Evolutionary conservation across 2,888 invertebrate species (phyloP), one percentile per base, ranked within the genome.

Genomic region (Scaptomyza reducta): DNA sequence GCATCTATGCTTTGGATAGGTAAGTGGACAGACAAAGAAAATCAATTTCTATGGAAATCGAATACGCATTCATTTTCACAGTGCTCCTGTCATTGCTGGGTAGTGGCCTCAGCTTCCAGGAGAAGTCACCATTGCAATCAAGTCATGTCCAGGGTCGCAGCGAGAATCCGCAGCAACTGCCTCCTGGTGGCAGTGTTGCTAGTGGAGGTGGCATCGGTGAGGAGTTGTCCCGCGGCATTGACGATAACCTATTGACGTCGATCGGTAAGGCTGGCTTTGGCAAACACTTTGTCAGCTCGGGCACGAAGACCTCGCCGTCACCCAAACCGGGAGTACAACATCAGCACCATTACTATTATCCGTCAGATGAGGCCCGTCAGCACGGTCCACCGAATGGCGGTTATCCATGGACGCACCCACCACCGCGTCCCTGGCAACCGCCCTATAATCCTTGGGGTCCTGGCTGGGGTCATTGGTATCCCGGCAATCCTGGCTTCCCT

Each of bases 291-390:
- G 67, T 66, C 59, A 51, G 58, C 54, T 11, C 70, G 40, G 70
- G 60, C 47, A 22, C 68, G 53, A 57, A 65, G 63, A 70, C 69
- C 56, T 61, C 70, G 31, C 46, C 70, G 54, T 59, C 70, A 35
- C 49, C 75, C 63, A 80, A 83, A 75, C 77, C 83, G 62, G 11
- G 69, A 54, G 71, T 74, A 65, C 61, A 77, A 51, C 63, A 74
- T 55, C 74, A 82, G 69, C 79, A 83, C 53, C 73, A 79, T 76
- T 85, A 84, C 64, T 85, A 84, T 76, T 81, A 83, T 85, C 45
- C 70, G 64, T 40, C 77, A 71, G 83, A 67, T 50, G 76, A 73
- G 53, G 67, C 77, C 16, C 73, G 75, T 5, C 80, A 80, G 65
- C 60, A 73, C 16, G 78, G 65, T 13, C 58, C 54, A 0, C n/a